Conservation (phyloP, 2,797 vertebrate genomes). For the Manis javanica region DNA sequence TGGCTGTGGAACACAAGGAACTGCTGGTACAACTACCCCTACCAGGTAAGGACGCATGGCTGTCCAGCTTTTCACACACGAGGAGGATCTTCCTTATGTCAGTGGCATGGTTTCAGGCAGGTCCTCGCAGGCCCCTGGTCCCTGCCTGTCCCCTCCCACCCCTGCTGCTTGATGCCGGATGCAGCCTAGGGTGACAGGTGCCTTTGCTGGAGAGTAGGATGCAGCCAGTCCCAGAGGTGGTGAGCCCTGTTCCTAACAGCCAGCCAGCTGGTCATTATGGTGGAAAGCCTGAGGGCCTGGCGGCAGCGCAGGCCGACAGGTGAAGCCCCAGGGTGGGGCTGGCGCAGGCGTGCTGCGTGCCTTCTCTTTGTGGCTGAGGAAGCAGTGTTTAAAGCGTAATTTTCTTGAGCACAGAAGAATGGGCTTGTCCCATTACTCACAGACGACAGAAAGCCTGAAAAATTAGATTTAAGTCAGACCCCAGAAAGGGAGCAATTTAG, state of each 20-base stretch:
- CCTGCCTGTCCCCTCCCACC: too few species aligned
- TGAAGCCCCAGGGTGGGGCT: not conserved
- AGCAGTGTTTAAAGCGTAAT: not conserved
- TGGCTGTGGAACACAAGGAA: slow-evolving; percentile 98
- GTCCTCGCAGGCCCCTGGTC: not conserved
- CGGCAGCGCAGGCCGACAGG: not conserved
- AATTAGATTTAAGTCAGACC: slow-evolving; percentile 38
- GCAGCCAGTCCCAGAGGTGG: not conserved
- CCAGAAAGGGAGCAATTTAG: slow-evolving; percentile 6
- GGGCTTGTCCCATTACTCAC: not conserved
- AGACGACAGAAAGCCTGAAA: not conserved
- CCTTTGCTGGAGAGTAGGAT: slow-evolving; percentile 11
- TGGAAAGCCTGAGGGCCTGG: not conserved
- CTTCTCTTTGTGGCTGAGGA: not conserved
- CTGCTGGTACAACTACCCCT: slow-evolving; percentile 98
- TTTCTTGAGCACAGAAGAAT: slow-evolving; percentile 28
- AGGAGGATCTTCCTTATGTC: not conserved
- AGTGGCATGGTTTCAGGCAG: not conserved
- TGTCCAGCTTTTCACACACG: not conserved
- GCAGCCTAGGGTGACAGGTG: not conserved
- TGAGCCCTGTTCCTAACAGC: not conserved
- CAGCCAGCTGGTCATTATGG: not conserved
- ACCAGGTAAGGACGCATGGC: slow-evolving; percentile 92
- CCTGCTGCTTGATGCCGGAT: not conserved
- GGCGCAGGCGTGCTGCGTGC: not conserved